A percentile compares a stretch with the other conserved stretches of the same genome.
These are phyloP conservation scores for Gonatopus flavifemur DNA, from an alignment of 1,140 invertebrate species.

Conservation along the genomic window DNA sequence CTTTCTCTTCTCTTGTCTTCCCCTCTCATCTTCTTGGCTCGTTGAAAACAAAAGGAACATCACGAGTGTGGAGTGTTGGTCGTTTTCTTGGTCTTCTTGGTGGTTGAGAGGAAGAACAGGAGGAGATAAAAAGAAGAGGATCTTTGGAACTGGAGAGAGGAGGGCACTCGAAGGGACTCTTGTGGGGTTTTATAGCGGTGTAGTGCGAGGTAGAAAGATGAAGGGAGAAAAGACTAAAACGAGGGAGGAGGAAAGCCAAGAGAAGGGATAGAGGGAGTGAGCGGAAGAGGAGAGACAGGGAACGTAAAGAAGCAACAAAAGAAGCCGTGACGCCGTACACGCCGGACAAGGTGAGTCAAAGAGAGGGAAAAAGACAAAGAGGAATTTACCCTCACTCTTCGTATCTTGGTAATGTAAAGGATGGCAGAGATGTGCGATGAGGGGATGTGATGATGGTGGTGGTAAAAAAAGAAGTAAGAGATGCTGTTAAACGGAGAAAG, in stretches of 20 bases:
- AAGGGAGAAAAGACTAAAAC: constrained; percentile 9
- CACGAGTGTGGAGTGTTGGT: constrained; percentile 16
- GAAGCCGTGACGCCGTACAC: constrained; percentile 7
- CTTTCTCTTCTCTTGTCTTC: constrained; percentile 26
- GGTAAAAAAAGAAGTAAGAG: too few relatives aligned
- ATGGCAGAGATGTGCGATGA: neutral
- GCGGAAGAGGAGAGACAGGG: constrained; percentile 14
- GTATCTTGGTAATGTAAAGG: neutral
- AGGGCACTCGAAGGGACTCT: too few relatives aligned
- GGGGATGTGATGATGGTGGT: neutral
- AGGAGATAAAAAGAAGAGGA: constrained; percentile 23
- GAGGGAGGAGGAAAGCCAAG: neutral
- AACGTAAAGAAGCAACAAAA: constrained; percentile 10
- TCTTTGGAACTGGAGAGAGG: neutral
- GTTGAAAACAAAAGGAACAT: constrained; percentile 42
- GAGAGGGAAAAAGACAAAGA: constrained; percentile 12
- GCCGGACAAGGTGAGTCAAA: constrained; percentile 28
- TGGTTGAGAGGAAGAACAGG: constrained; percentile 11
- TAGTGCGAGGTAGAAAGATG: constrained; percentile 26
- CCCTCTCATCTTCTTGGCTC: constrained; percentile 16
- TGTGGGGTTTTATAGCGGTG: constrained; percentile 24
- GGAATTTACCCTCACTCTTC: neutral
- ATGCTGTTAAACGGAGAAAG: too few relatives aligned
- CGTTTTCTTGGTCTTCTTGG: too few relatives aligned
- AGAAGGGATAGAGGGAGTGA: neutral